phyloP scores from a whole-genome alignment of 2,888 invertebrate genomes.

The Trichogramma evanescens region DNA sequence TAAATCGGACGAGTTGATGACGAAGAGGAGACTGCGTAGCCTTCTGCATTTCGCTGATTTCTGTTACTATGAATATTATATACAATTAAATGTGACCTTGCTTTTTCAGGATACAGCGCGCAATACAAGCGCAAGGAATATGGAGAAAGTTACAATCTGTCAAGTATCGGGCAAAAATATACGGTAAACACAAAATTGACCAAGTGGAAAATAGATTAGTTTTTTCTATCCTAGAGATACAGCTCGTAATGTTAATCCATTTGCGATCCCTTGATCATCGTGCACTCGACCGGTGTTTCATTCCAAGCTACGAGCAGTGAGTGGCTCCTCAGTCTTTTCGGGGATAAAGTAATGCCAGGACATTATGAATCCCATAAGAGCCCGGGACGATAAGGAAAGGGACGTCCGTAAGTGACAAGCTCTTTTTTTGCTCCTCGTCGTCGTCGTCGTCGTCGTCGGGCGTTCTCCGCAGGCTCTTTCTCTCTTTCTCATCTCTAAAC shows the following conservation, averaged over 20 bases:
- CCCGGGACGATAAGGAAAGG: constrained; percentile 9
- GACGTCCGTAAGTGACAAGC: constrained; percentile 13
- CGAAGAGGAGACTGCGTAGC: no score
- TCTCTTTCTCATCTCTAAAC: constrained; percentile 3
- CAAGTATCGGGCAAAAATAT: background rate
- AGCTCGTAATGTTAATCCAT: constrained; percentile 19
- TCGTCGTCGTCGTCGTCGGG: constrained; percentile 7
- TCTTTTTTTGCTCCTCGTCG: background rate
- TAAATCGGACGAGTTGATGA: no score
- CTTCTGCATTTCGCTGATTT: no score
- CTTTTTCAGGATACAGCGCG: no score
- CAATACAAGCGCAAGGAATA: background rate
- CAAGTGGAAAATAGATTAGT: background rate
- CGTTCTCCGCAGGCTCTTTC: background rate
- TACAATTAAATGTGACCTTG: background rate
- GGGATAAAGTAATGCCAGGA: constrained; percentile 34
- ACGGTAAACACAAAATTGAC: background rate
- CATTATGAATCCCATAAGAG: constrained; percentile 31
- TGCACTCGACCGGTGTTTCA: background rate
- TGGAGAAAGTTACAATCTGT: background rate
- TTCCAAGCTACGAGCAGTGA: constrained; percentile 13
- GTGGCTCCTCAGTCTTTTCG: constrained; percentile 26
- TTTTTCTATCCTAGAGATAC: no score
- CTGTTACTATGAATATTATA: background rate
- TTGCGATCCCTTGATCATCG: constrained; percentile 21